These are phyloP conservation scores for Melanostoma mellinum DNA, from an alignment of 2,888 invertebrate genomes.

Conservation along the genomic window DNA sequence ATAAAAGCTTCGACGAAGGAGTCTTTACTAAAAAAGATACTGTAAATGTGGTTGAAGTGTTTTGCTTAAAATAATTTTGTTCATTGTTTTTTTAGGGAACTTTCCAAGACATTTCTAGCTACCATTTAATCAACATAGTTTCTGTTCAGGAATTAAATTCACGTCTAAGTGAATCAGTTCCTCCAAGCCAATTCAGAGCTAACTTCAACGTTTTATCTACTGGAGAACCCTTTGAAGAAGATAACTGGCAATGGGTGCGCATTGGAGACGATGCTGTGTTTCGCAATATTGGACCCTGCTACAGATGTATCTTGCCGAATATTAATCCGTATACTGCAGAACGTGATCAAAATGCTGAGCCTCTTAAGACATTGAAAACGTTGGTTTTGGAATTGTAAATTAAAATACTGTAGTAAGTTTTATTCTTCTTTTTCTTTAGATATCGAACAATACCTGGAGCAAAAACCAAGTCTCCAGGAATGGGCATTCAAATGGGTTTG, in stretches of 20 bases:
- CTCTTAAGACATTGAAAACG: conserved; percentile 86
- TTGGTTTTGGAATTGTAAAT: conserved; percentile 77
- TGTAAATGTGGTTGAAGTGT: conserved; percentile 41
- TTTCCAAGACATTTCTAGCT: conserved; percentile 87
- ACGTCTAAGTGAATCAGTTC: conserved; percentile 83
- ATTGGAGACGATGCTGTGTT: conserved; percentile 83
- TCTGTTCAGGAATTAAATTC: conserved; percentile 87
- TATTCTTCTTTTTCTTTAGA: conserved; percentile 13
- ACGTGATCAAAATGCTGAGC: conserved; percentile 85
- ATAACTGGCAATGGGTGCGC: conserved; percentile 88
- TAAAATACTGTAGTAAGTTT: conserved; percentile 32
- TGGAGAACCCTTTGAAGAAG: conserved; percentile 85
- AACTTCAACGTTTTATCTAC: conserved; percentile 86
- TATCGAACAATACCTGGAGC: conserved; percentile 47
- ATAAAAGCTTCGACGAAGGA: conserved; percentile 76
- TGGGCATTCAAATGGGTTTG: conserved; percentile 84
- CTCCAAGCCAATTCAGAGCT: conserved; percentile 85
- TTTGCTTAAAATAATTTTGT: conserved; percentile 16
- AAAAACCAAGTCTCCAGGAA: conserved; percentile 79
- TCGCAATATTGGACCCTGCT: conserved; percentile 77
- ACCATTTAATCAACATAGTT: conserved; percentile 86
- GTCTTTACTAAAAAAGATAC: conserved; percentile 67
- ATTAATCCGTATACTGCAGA: conserved; percentile 87
- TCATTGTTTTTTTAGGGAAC: conserved; percentile 82
- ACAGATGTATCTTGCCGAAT: conserved; percentile 88